These are phyloP conservation scores for Lasiurus borealis DNA, from an alignment of 2,113 vertebrate genomes.

Conservation along the genomic window DNA sequence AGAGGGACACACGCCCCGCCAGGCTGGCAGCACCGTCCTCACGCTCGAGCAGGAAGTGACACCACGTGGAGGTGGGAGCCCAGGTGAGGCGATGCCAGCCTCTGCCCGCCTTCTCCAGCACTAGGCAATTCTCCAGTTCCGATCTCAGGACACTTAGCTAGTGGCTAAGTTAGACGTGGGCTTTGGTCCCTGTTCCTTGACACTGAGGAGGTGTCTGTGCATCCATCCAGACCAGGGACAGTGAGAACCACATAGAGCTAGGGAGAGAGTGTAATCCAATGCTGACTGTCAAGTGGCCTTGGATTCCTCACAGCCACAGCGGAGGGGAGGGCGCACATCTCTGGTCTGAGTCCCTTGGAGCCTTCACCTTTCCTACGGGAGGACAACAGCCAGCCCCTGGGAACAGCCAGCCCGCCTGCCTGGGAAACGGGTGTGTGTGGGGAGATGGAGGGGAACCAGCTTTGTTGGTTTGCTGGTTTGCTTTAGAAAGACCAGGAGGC, in stretches of 20 bases:
- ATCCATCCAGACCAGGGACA: neutral
- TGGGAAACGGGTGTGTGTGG: neutral
- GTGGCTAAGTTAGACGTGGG: neutral
- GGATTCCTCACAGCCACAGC: neutral
- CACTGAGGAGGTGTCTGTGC: neutral
- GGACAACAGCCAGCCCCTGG: no score
- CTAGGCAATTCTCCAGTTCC: neutral
- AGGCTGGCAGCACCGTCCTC: fast-evolving
- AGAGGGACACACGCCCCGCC: no score
- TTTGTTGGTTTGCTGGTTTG: no score
- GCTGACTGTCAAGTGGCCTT: neutral
- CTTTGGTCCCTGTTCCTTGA: neutral
- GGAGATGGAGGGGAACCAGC: neutral
- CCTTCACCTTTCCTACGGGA: no score
- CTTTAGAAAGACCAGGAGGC: fast-evolving
- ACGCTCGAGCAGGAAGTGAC: fast-evolving
- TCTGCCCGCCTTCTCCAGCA: neutral
- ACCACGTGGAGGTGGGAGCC: neutral
- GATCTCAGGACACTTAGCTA: no score
- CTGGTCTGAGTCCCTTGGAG: neutral
- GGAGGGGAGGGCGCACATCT: no score
- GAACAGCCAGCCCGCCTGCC: no score
- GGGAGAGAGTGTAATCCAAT: neutral
- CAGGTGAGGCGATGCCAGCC: fast-evolving
- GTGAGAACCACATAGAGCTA: neutral